Evolutionary conservation across 2,888 invertebrate species (phyloP), one percentile per base, ranked within the genome.

Genomic region (Hypomecis atomaria): DNA sequence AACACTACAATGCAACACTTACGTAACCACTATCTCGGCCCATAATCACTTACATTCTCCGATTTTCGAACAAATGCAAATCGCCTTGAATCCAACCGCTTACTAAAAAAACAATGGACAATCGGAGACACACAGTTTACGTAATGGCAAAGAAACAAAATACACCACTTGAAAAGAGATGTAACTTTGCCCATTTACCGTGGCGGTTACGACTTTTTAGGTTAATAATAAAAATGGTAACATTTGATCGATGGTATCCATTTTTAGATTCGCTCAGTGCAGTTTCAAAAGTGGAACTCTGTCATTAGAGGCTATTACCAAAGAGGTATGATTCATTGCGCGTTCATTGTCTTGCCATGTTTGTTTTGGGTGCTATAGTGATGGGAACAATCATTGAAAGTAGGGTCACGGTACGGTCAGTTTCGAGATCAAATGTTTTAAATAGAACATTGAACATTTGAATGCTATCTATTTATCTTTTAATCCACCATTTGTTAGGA

Each of bases 261-360:
- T 85, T 86, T 82, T 78, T 61, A 78, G 74, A 57, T 65, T 65
- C 53, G 60, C 79, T 78, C 66, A 73, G 71, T 72, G 74, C 69
- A 70, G 70, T 87, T 87, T 78, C 87, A 82, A 82, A 88, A 88
- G 77, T 77, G 73, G 77, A 76, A 78, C 80, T 76, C 67, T 70
- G 70, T 78, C 81, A 85, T 86, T 87, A 88, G 84, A 76, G 71
- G 73, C 72, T 76, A 78, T 89, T 89, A 83, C 86, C 81, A 84
- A 87, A 88, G 63, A 80, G 74, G 72, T 75, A 81, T 89, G 88
- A 88, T 83, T 88, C 87, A 89, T 83, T 71, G 78, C 75, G 76
- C 78, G 74, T 76, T 85, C 81, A 85, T 86, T 86, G 84, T 86
- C 81, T 85, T 68, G 74, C 68, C 66, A 66, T 72, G 74, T 80